phyloP scores from a whole-genome alignment of 2,888 invertebrate genomes.

The Strigamia maritima region DNA sequence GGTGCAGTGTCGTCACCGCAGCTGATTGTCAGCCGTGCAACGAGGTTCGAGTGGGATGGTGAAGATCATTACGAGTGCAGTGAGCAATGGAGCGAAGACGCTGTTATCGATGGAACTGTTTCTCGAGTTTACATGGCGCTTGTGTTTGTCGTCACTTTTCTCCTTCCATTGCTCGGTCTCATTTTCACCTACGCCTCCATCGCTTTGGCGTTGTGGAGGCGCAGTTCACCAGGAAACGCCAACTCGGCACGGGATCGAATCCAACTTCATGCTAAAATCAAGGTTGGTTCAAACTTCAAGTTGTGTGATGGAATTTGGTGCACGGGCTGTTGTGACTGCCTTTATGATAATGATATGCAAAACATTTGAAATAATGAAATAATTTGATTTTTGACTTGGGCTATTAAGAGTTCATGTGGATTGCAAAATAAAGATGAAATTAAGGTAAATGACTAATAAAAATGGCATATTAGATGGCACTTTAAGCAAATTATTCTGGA shows the following conservation, averaged over 20 bases:
- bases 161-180: constrained; percentile 53
- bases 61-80: constrained; percentile 47
- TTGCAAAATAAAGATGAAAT: too few relatives aligned
- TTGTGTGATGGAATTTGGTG: too few relatives aligned
- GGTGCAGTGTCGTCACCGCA: constrained; percentile 51
- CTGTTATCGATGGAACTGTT: background rate
- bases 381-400: background rate
- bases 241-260: constrained; percentile 52
- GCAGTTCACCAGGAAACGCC: constrained; percentile 55
- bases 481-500: too few relatives aligned
- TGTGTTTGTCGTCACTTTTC: constrained; percentile 49
- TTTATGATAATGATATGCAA: background rate
- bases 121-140: constrained; percentile 48
- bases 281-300: constrained; percentile 48
- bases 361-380: background rate
- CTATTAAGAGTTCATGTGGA: too few relatives aligned
- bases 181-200: constrained; percentile 54
- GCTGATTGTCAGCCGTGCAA: constrained; percentile 50
- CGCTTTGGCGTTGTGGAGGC: constrained; percentile 53
- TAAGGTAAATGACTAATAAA: background rate
- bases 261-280: constrained; percentile 53
- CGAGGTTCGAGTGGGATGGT: constrained; percentile 46
- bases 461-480: background rate
- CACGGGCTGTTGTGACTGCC: background rate
- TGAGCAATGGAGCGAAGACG: constrained; percentile 42